A percentile compares a stretch with the other conserved stretches of the same genome.
Conservation (phyloP, 37 sponge, comb jelly and placozoan species). For the Aphrocallistes beatrix region DNA sequence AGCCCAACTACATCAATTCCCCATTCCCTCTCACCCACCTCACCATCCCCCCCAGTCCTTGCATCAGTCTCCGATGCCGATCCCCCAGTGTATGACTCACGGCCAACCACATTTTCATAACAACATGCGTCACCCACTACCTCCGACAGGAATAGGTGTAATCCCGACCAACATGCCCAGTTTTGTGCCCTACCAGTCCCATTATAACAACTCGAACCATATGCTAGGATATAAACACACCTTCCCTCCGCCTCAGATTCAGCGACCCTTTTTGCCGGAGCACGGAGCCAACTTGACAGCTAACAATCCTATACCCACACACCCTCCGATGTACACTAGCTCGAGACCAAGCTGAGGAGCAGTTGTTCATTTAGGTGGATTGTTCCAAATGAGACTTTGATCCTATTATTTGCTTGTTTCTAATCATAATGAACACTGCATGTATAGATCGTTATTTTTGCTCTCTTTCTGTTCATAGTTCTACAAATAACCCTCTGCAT, state of each 20-base stretch:
- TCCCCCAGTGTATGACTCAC: background rate
- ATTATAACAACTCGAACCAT: background rate
- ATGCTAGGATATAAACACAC: background rate
- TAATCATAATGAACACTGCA: constrained; percentile 18
- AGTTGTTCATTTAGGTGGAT: background rate
- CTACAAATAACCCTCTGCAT: constrained; percentile 5
- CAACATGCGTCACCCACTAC: constrained; percentile 2
- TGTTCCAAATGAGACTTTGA: constrained; percentile 8
- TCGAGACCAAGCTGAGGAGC: background rate
- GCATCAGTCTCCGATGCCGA: background rate
- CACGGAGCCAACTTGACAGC: background rate
- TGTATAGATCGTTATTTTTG: constrained; percentile 18
- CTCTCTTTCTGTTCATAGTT: constrained; percentile 15
- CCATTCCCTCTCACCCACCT: background rate
- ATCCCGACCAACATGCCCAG: background rate
- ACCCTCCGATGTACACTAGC: background rate
- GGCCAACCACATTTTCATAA: background rate
- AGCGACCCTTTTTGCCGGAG: background rate
- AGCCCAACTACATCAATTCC: background rate
- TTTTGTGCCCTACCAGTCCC: background rate
- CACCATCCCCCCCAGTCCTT: background rate
- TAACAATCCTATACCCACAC: constrained; percentile 1
- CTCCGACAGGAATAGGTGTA: background rate
- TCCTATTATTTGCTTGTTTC: constrained; percentile 12
- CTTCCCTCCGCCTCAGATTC: background rate